These are phyloP conservation scores for Agriotes lineatus DNA, from an alignment of 2,888 invertebrate genomes.

Conservation along the genomic window DNA sequence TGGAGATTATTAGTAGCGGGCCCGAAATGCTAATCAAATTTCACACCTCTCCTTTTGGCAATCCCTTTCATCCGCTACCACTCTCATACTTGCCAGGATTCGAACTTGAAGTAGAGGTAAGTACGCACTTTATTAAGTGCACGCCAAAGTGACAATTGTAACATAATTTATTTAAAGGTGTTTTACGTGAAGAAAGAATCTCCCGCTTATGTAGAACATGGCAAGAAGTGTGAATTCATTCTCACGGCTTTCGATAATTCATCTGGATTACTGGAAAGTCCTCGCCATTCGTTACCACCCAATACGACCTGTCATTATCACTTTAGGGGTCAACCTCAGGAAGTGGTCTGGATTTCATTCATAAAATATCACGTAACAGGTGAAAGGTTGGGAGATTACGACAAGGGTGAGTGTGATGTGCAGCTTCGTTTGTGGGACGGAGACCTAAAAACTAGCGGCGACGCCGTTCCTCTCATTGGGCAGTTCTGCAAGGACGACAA, in stretches of 20 bases:
- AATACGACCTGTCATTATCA: conserved; percentile 87
- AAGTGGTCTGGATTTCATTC: conserved; percentile 87
- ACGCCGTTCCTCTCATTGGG: conserved; percentile 71
- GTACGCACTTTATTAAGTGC: too few species aligned
- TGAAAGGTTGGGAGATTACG: conserved; percentile 73
- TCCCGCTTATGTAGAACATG: conserved; percentile 79
- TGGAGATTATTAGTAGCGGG: conserved; percentile 83
- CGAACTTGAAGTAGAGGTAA: conserved; percentile 84
- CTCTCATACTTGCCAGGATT: conserved; percentile 84
- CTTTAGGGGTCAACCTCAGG: conserved; percentile 80
- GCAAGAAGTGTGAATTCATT: conserved; percentile 82
- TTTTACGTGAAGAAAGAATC: conserved; percentile 82
- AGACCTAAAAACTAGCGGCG: conserved; percentile 64
- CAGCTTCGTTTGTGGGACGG: conserved; percentile 84
- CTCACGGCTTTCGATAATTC: conserved; percentile 81
- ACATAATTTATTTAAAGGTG: conserved; percentile 68
- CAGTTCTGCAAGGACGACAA: conserved; percentile 84
- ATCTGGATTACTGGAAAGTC: conserved; percentile 80
- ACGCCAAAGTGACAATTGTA: too few species aligned
- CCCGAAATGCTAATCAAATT: conserved; percentile 84
- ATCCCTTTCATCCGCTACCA: conserved; percentile 84
- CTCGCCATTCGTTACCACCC: conserved; percentile 82
- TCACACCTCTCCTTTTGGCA: conserved; percentile 85
- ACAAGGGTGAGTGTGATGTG: conserved; percentile 79
- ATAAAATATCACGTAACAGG: conserved; percentile 83